Conservation (phyloP, 2,113 vertebrate species). For the Gila orcuttii region DNA sequence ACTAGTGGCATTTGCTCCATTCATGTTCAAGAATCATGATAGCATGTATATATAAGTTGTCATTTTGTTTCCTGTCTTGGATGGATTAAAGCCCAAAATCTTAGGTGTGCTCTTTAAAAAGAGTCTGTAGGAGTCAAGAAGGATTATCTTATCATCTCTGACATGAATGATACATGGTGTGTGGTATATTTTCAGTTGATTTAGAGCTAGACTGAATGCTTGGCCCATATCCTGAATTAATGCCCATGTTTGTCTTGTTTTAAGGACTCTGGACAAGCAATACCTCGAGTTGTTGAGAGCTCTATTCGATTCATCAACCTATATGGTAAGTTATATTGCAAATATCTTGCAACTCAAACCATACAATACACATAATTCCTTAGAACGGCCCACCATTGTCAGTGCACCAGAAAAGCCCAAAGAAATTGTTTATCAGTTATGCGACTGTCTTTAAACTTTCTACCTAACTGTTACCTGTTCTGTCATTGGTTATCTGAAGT, state of each 20-base stretch:
- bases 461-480: not conserved
- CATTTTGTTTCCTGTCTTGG: not conserved
- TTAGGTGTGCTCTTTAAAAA: not conserved
- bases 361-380: not conserved
- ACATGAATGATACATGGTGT: not conserved
- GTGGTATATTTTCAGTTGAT: conserved; percentile 32
- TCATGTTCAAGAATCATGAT: conserved; percentile 1
- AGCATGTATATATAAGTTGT: not conserved
- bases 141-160: not conserved
- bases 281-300: conserved; percentile 96
- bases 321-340: conserved; percentile 82
- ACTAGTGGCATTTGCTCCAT: not conserved
- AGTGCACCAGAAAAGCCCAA: not conserved
- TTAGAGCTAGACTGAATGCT: conserved; percentile 1
- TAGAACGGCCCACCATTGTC: not conserved
- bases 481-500: not conserved
- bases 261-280: conserved; percentile 94
- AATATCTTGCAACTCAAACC: not conserved
- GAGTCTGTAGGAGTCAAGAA: not conserved
- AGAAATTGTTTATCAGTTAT: not conserved
- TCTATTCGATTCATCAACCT: conserved; percentile 98
- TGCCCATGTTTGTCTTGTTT: conserved; percentile 54
- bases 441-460: not conserved
- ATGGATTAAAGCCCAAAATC: not conserved
- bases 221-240: not conserved